These are phyloP conservation scores for Ctena decussata DNA, from an alignment of 2,888 invertebrate genomes.

Conservation along the genomic window DNA sequence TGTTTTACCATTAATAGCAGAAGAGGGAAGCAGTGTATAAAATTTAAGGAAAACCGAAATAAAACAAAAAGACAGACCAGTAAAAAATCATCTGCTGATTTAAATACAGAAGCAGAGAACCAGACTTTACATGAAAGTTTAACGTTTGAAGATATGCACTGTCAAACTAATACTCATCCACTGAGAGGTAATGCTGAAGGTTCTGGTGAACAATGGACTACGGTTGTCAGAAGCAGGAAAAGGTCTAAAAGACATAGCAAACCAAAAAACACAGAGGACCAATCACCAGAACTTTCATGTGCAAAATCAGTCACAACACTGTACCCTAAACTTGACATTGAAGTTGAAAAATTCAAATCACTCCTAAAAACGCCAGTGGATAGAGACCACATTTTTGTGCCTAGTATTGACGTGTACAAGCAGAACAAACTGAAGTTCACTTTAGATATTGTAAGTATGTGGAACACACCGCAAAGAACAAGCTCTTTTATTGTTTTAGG, in stretches of 20 bases:
- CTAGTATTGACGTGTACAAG: conserved; percentile 29
- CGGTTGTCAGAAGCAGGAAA: neutral
- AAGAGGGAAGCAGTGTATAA: neutral
- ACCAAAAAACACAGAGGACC: too few relatives aligned
- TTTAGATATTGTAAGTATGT: conserved; percentile 60
- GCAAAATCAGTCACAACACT: neutral
- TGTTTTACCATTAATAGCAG: neutral
- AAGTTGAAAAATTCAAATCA: conserved; percentile 23
- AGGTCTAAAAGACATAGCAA: neutral
- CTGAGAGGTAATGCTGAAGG: neutral
- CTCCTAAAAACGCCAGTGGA: conserved; percentile 28
- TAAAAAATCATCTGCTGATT: too few relatives aligned
- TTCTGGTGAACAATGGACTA: neutral
- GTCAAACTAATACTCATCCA: neutral
- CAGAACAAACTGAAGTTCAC: conserved; percentile 27
- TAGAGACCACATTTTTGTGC: conserved; percentile 36
- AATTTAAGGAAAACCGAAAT: neutral
- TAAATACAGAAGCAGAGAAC: neutral
- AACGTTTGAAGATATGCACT: neutral
- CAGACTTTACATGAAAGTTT: neutral
- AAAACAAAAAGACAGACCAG: neutral
- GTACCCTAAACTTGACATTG: neutral
- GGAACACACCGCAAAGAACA: conserved; percentile 64
- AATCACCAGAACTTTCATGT: neutral
- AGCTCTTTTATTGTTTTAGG: conserved; percentile 4